Evolutionary conservation across 1,140 invertebrate genomes (phyloP), one percentile per base, ranked within the genome.

Genomic region (Spodoptera litura): DNA sequence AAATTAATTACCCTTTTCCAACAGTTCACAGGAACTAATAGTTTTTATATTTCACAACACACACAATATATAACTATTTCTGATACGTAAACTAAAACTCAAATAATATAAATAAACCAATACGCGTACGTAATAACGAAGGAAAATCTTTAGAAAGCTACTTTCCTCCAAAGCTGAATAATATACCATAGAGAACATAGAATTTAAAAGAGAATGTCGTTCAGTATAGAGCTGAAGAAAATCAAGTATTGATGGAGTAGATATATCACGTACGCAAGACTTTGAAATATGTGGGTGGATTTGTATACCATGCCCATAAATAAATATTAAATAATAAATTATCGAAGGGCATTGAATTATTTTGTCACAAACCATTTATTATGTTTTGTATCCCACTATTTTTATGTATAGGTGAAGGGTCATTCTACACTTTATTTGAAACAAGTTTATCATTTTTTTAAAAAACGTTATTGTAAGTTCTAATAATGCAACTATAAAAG

Each of bases 111-210:
- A 44, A 38, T 51, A 51, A 27, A 25, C 9, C 12, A 8, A 64
- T 72, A 72, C 20, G 15, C 38, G 27, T 59, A 64, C 49, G 9
- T 58, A 44, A 49, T 62, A 71, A 35, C 62, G 51, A 25, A 52
- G 62, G 44, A 81, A 86, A 83, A 80, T 78, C 68, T 91, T 91
- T 93, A 92, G 92, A 93, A 93, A 93, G 91, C 92, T 85, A 92
- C 38, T 62, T 89, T 93, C 92, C 92, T 90, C 86, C 85, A 87
- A 75, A 74, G 58, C 58, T 79, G 68, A 79, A 79, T 75, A 73
- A 66, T 79, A 77, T 35, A 68, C 52, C 75, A 77, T 68, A 77
- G 62, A 77, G 61, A 56, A 77, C 13, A 61, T 74, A 74, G 52
- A 66, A 44, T 44, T 44, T 8, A 44, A 44, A 25, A 61, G 71